Base-by-base conservation (phyloP, 2,888 invertebrate genomes). In the Archips crataeganus region DNA sequence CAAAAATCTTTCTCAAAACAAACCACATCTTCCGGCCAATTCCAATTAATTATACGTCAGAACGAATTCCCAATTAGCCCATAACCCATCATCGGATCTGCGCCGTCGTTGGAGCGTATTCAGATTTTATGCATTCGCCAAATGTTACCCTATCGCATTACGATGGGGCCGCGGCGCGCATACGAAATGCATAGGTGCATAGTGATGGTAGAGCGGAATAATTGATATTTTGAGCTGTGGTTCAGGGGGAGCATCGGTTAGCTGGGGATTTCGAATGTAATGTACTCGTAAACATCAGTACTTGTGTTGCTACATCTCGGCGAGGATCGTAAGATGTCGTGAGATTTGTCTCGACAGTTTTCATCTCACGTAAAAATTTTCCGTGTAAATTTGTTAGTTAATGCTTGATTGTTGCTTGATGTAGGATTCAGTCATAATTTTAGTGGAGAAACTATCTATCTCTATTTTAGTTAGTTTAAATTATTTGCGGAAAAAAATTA, bases 61-160 rank as follows among this genome's bases (percentile, higher is more conserved):
- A 63, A 63, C 32, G 23, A 62, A 61, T 67, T 39, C 23, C 39
- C 57, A 68, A 63, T 68, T 63, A 73, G 39, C 57, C 68, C 23
- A 57, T 62, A 13, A 64, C 23, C 63, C 47, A 15, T 68, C 36
- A 73, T 32, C 47, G 54, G 8, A 74, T 54, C 61, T 54, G 63
- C 49, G 11, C 36, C 9, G 51, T 70, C 70, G 66, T 64, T 73
- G 68, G 63, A 64, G 54, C 51, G 71, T 64, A 65, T 69, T 75
- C 78, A 78, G 79, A 80, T 82, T 85, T 84, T 84, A 85, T 86
- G 84, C 84, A 81, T 80, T 78, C 77, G 76, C 81, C 84, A 81
- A 81, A 80, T 83, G 83, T 82, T 84, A 80, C 82, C 78, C 75
- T 77, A 80, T 80, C 79, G 77, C 76, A 79, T 78, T 75, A 77